Evolutionary conservation across 2,888 invertebrate genomes (phyloP).

Genomic region (Pharmacophagus antenor): DNA sequence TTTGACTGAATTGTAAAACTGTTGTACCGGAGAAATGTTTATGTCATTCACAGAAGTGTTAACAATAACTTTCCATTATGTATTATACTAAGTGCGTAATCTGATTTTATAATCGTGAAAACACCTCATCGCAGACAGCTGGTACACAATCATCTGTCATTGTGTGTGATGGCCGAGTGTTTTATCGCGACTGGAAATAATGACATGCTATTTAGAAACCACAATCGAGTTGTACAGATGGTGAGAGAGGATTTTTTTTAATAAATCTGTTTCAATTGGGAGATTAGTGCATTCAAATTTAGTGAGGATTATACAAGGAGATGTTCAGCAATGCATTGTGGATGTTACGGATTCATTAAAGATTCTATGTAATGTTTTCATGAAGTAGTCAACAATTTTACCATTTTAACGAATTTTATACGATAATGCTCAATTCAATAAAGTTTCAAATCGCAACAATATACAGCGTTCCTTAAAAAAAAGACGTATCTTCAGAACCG

Average conservation of each 20-base stretch:
- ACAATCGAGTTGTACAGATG: slow-evolving; percentile 18
- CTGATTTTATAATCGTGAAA: slow-evolving; percentile 1
- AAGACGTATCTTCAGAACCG: no score
- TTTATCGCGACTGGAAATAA: slow-evolving; percentile 4
- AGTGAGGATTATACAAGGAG: background rate
- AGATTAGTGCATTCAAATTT: slow-evolving; percentile 11
- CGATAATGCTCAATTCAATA: no score
- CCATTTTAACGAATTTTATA: no score
- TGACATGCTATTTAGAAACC: slow-evolving; percentile 9
- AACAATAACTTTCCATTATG: background rate
- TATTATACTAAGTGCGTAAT: background rate
- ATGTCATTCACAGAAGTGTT: background rate
- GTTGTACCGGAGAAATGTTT: background rate
- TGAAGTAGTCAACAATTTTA: no score
- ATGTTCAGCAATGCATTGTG: background rate
- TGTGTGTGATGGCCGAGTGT: slow-evolving; percentile 7
- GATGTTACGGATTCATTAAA: no score
- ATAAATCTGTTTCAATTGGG: background rate
- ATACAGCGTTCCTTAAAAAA: no score
- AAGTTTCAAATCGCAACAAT: no score
- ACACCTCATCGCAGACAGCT: slow-evolving; percentile 3
- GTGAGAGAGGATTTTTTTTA: slow-evolving; percentile 13
- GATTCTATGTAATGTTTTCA: no score
- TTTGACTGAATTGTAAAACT: background rate
- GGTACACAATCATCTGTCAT: slow-evolving; percentile 7